phyloP scores from a whole-genome alignment of 2,797 vertebrate genomes.

The Cryptoblepharus egeriae region DNA sequence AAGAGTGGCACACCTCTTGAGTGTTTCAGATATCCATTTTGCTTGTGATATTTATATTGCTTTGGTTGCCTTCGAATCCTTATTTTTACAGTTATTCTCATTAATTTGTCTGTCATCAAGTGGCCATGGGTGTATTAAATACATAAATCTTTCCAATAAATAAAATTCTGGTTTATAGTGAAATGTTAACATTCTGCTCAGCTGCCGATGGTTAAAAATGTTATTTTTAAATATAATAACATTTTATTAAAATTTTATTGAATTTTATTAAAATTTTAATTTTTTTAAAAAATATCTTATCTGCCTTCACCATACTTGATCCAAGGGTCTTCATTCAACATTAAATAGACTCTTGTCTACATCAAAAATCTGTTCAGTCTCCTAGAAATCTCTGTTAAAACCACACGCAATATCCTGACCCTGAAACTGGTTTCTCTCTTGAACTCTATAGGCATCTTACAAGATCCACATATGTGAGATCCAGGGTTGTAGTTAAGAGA shows the following conservation, averaged over 20 bases:
- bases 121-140: no score
- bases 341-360: not conserved
- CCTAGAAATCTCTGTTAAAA: constrained; percentile 12
- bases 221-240: no score
- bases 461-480: not conserved
- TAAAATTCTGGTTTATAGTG: not conserved
- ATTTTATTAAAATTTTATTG: no score
- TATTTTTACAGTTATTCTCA: not conserved
- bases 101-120: not conserved
- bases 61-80: not conserved
- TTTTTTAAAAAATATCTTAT: not conserved
- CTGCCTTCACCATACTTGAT: not conserved
- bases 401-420: not conserved
- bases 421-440: constrained; percentile 24
- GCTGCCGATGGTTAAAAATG: no score
- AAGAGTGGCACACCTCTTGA: no score
- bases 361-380: not conserved
- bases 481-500: not conserved
- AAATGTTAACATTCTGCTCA: not conserved
- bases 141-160: not conserved
- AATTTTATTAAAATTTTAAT: no score
- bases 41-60: not conserved
- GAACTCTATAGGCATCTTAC: not conserved
- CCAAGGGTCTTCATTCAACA: not conserved
- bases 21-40: not conserved